Conservation (phyloP, 1,140 invertebrate genomes). For the Lerema accius region DNA sequence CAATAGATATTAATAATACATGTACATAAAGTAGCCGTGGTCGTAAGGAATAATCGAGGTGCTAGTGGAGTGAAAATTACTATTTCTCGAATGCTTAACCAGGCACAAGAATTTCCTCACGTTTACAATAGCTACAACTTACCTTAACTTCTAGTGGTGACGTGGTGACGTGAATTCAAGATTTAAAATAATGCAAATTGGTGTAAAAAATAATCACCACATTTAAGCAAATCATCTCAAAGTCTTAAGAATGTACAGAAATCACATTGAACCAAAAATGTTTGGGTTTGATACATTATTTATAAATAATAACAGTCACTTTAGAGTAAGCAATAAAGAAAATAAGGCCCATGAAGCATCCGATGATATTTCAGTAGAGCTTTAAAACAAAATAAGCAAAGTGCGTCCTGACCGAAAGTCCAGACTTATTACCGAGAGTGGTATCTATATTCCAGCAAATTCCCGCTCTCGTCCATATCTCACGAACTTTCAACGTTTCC, state of each 20-base stretch:
- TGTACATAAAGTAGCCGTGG: conserved; percentile 3
- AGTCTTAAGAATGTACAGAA: too few species aligned
- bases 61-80: conserved; percentile 14
- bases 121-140: background rate
- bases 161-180: too few species aligned
- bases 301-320: too few species aligned
- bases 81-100: conserved; percentile 1
- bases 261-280: too few species aligned
- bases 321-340: too few species aligned
- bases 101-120: background rate
- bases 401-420: conserved; percentile 1
- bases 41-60: conserved; percentile 1
- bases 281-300: too few species aligned
- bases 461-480: conserved; percentile 24
- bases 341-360: background rate
- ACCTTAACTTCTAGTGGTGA: too few species aligned
- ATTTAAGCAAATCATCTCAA: too few species aligned
- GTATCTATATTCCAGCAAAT: conserved; percentile 23
- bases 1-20: conserved; percentile 16
- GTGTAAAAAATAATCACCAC: too few species aligned
- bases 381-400: background rate
- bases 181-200: too few species aligned
- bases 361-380: background rate
- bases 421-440: conserved; percentile 27
- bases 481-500: conserved; percentile 30